Conservation (phyloP, 1,140 invertebrate species). For the Geopemphigus sp. region DNA sequence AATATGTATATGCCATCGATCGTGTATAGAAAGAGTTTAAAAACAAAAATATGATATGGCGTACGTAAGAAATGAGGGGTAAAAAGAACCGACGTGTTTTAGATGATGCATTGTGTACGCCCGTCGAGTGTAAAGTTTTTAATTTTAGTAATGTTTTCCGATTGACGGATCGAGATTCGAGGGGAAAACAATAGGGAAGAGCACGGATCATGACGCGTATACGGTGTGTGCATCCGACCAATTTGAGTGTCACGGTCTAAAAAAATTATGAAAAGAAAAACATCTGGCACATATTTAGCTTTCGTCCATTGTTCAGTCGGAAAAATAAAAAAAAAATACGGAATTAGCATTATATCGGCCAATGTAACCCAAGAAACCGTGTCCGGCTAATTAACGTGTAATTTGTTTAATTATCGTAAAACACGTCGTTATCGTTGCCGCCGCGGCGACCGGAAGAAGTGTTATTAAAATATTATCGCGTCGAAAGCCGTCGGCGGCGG, state of each 20-base stretch:
- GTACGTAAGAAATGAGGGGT: neutral
- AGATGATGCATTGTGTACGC: neutral
- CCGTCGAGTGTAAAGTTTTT: neutral
- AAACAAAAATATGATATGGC: neutral
- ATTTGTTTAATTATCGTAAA: slow-evolving; percentile 48
- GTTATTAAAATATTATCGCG: slow-evolving; percentile 41
- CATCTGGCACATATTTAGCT: slow-evolving; percentile 34
- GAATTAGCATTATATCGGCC: slow-evolving; percentile 33
- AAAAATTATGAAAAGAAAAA: neutral
- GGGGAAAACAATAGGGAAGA: neutral
- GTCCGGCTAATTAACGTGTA: slow-evolving; percentile 48
- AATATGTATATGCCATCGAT: neutral
- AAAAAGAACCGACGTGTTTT: neutral
- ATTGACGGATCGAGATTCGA: slow-evolving; percentile 20
- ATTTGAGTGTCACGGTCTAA: neutral
- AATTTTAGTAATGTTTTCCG: slow-evolving; percentile 23
- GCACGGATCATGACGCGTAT: neutral
- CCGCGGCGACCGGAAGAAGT: slow-evolving; percentile 16
- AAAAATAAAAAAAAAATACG: neutral
- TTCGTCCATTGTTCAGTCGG: slow-evolving; percentile 13
- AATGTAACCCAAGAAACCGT: slow-evolving; percentile 38
- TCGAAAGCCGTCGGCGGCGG: slow-evolving; percentile 1
- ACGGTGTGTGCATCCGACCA: neutral
- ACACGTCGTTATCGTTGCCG: slow-evolving; percentile 29
- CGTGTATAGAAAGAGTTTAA: neutral